Evolutionary conservation across 2,113 vertebrate genomes (phyloP).

Genomic region (Actenoides hombroni): DNA sequence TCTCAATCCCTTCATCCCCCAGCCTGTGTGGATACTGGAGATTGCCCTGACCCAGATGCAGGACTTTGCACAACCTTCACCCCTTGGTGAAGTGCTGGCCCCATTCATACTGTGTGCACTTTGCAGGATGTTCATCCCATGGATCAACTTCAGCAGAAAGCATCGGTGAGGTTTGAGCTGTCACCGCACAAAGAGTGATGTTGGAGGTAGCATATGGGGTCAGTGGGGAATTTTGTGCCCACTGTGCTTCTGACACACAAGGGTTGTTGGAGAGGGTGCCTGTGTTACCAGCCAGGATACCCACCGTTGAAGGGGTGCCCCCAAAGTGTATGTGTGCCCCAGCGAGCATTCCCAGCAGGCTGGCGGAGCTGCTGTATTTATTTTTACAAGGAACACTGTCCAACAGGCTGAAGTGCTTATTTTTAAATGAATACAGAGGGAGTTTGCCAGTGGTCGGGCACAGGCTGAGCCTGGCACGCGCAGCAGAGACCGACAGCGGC

Average conservation of each 20-base stretch:
- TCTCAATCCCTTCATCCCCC: not conserved
- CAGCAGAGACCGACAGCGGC: not conserved
- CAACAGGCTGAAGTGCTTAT: not conserved
- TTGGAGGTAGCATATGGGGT: not conserved
- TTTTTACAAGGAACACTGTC: not conserved
- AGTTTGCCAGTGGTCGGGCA: not conserved
- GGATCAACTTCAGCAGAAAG: not conserved
- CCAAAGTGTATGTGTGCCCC: not conserved
- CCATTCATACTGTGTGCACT: fast-evolving
- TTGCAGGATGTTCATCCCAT: not conserved
- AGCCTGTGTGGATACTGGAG: not conserved
- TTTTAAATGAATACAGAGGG: not conserved
- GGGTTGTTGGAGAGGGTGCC: not conserved
- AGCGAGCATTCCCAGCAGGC: not conserved
- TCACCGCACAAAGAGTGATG: not conserved
- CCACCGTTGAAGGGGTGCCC: not conserved
- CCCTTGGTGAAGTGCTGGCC: not conserved
- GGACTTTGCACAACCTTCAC: not conserved
- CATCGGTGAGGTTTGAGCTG: not conserved
- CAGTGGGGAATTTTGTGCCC: too few relatives aligned
- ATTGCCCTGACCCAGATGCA: not conserved
- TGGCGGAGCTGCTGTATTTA: not conserved
- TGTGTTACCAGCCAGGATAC: not conserved
- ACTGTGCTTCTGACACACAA: fast-evolving
- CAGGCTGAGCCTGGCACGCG: not conserved